phyloP scores from a whole-genome alignment of 2,113 vertebrate genomes.

The Uropsilus gracilis region DNA sequence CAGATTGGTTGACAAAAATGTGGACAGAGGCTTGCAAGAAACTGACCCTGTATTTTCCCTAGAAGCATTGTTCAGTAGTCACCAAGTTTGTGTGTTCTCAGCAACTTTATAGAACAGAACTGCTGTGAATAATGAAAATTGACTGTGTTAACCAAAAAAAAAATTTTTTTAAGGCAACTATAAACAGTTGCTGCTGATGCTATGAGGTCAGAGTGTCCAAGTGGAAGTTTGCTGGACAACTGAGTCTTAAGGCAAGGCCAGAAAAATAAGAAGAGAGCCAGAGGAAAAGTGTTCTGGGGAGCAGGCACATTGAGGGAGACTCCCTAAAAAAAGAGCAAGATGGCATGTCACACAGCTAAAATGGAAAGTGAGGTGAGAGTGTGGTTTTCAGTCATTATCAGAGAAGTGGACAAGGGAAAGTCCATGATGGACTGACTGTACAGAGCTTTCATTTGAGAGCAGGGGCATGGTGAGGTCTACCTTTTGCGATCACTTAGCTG shows the following conservation, averaged over 20 bases:
- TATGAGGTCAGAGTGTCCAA: neutral
- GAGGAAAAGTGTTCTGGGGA: neutral
- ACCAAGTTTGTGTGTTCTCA: neutral
- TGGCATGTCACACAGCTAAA: neutral
- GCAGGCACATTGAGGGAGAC: fast-evolving
- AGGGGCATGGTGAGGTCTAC: neutral
- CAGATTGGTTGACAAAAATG: neutral
- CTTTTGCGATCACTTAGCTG: neutral
- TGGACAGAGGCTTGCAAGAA: neutral
- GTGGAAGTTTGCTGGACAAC: neutral
- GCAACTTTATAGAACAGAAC: neutral
- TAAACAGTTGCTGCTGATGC: neutral
- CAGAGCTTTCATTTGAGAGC: constrained; percentile 22
- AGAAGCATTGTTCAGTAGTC: neutral
- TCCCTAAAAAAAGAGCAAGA: neutral
- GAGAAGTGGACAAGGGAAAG: neutral
- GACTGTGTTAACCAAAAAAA: neutral
- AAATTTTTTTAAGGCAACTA: neutral
- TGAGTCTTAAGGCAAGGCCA: neutral
- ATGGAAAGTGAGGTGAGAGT: neutral
- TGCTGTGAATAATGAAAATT: neutral
- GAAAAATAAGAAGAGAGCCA: neutral
- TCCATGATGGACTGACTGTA: neutral
- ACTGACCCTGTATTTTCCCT: neutral
- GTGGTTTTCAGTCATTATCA: neutral